A percentile compares a stretch with the other conserved stretches of the same genome.
These are phyloP conservation scores for Sinelater perroti DNA, from an alignment of 2,888 invertebrate genomes.

Conservation along the genomic window DNA sequence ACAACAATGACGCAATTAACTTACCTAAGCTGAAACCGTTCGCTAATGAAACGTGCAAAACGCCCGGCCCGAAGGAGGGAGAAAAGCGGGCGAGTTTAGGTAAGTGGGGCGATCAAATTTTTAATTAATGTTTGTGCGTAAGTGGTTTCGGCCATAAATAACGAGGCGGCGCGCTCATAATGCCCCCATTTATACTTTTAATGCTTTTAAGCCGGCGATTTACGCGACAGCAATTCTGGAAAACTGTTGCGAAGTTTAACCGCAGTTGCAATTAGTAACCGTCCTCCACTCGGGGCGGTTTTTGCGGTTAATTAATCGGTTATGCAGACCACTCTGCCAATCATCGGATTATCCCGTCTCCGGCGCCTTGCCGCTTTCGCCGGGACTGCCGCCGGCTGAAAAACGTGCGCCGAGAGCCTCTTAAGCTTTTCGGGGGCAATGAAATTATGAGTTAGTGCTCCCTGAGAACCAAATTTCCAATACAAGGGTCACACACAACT, in stretches of 20 bases:
- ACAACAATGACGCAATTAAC: no score
- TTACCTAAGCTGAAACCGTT: no score
- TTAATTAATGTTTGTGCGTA: conserved; percentile 42
- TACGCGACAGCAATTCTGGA: conserved; percentile 42
- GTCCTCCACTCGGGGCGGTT: conserved; percentile 18
- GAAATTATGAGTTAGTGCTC: no score
- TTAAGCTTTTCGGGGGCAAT: no score
- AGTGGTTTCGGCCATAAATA: conserved; percentile 43
- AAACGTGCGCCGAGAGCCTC: no score
- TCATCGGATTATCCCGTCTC: conserved; percentile 29
- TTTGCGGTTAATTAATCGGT: conserved; percentile 38
- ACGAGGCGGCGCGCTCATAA: conserved; percentile 36
- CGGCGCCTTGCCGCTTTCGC: neutral
- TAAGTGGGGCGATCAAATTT: conserved; percentile 35
- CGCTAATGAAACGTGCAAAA: no score
- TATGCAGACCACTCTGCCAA: conserved; percentile 32
- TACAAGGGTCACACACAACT: no score
- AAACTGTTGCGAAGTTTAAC: conserved; percentile 43
- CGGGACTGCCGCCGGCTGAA: no score
- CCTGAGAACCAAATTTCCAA: no score
- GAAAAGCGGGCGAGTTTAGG: conserved; percentile 15
- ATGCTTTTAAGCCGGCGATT: conserved; percentile 44
- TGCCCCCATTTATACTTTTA: conserved; percentile 42
- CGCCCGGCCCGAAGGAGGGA: no score
- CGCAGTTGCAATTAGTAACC: conserved; percentile 43